These are phyloP conservation scores for Anhinga anhinga DNA, from an alignment of 2,113 vertebrate genomes.

Conservation along the genomic window DNA sequence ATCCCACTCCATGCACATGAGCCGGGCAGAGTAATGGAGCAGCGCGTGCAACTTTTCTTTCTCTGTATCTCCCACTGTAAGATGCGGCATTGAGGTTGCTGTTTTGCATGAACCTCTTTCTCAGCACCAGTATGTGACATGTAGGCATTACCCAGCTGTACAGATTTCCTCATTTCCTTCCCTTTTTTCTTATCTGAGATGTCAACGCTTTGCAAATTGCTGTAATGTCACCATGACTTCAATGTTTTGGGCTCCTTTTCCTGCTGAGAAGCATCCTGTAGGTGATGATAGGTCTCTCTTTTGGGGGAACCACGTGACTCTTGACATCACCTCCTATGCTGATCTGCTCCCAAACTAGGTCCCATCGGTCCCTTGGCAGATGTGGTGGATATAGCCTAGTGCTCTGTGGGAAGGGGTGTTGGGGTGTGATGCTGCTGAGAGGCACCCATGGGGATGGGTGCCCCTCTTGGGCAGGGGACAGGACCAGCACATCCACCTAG, in stretches of 20 bases:
- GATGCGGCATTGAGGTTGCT: fast-evolving
- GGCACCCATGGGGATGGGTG: background rate
- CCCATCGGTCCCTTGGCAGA: background rate
- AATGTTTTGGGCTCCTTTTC: background rate
- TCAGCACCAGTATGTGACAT: background rate
- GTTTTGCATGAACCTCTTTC: background rate
- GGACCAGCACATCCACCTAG: fast-evolving
- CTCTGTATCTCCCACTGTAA: background rate
- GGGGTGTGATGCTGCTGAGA: background rate
- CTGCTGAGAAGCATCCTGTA: background rate
- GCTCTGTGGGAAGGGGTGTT: background rate
- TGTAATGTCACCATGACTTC: background rate
- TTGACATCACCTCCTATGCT: background rate
- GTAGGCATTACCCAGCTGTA: background rate
- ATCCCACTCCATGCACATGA: fast-evolving
- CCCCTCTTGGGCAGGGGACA: too few species aligned
- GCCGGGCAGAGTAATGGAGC: background rate
- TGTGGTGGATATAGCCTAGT: fast-evolving
- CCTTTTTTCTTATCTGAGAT: background rate
- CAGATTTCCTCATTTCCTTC: background rate
- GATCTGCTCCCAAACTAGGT: background rate
- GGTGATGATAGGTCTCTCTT: background rate
- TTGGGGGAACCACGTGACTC: fast-evolving
- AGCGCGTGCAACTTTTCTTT: background rate
- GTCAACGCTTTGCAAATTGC: background rate